phyloP scores from a whole-genome alignment of 2,797 vertebrate genomes.

The Geotrypetes seraphini region DNA sequence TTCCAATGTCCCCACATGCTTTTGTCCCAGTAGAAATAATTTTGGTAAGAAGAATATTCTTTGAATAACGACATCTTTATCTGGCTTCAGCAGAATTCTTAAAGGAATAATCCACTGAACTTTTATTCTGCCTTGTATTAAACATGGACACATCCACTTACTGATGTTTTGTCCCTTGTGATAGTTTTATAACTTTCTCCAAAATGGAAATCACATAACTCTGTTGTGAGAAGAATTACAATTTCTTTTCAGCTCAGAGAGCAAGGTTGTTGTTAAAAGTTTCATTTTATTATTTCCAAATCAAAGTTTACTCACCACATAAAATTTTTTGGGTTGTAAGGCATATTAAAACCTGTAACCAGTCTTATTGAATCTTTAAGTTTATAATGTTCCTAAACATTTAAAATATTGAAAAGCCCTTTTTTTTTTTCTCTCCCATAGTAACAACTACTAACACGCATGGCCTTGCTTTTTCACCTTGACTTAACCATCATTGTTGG shows the following conservation, averaged over 20 bases:
- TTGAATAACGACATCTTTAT: no score
- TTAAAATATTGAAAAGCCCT: not conserved
- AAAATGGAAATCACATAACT: slow-evolving; percentile 9
- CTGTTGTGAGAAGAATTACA: slow-evolving; percentile 8
- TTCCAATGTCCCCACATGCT: no score
- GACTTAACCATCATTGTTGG: slow-evolving; percentile 13
- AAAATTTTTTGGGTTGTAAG: slow-evolving; percentile 14
- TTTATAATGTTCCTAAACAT: not conserved
- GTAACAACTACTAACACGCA: slow-evolving; percentile 3
- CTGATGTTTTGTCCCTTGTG: not conserved
- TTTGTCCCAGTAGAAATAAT: no score
- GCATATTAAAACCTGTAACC: slow-evolving; percentile 16
- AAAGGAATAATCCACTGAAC: no score
- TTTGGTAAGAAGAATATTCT: no score
- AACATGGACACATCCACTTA: no score
- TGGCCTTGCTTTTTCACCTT: not conserved
- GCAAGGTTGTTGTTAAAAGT: not conserved
- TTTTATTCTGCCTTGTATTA: no score
- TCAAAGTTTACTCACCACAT: not conserved
- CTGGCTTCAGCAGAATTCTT: no score
- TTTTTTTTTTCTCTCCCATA: slow-evolving; percentile 2
- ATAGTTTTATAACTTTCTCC: slow-evolving; percentile 1
- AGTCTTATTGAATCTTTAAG: not conserved
- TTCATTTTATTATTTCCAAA: slow-evolving; percentile 4
- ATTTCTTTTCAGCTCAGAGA: slow-evolving; percentile 23